phyloP scores from a whole-genome alignment of 2,797 vertebrate species.

The Chaenodraco wilsoni region DNA sequence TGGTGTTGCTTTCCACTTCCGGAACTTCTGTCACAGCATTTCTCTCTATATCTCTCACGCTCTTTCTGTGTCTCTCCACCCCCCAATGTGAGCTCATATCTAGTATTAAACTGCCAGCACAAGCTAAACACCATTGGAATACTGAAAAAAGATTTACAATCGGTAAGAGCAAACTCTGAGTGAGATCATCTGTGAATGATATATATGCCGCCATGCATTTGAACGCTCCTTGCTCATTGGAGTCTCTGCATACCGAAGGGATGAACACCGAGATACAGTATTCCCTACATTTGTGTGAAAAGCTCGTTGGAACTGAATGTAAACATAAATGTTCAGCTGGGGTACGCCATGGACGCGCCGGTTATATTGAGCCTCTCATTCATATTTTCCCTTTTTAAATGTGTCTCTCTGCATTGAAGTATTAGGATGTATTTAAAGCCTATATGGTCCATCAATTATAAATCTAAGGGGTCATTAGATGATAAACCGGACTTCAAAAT shows the following conservation, averaged over 20 bases:
- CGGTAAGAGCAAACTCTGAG: not conserved
- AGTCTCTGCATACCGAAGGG: not conserved
- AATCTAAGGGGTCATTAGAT: conserved; percentile 10
- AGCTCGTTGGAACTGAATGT: not conserved
- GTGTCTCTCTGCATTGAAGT: not conserved
- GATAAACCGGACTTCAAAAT: not conserved
- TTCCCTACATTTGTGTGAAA: not conserved
- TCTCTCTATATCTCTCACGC: conserved; percentile 14
- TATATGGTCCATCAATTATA: not conserved
- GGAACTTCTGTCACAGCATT: conserved; percentile 47
- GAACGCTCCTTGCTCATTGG: not conserved
- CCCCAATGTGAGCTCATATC: not conserved
- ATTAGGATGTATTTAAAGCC: not conserved
- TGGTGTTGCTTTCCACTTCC: conserved; percentile 78
- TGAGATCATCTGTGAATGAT: not conserved
- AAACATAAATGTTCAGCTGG: not conserved
- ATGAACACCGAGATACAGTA: not conserved
- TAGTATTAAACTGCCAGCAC: not conserved
- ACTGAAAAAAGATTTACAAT: not conserved
- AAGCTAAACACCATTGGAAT: not conserved
- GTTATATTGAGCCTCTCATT: conserved; percentile 1
- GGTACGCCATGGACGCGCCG: not conserved
- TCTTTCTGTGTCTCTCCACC: conserved; percentile 7
- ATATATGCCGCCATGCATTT: too few species aligned
- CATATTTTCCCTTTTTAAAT: not conserved